Conservation (phyloP, 2,888 invertebrate genomes). For the Cybosia mesomella region DNA sequence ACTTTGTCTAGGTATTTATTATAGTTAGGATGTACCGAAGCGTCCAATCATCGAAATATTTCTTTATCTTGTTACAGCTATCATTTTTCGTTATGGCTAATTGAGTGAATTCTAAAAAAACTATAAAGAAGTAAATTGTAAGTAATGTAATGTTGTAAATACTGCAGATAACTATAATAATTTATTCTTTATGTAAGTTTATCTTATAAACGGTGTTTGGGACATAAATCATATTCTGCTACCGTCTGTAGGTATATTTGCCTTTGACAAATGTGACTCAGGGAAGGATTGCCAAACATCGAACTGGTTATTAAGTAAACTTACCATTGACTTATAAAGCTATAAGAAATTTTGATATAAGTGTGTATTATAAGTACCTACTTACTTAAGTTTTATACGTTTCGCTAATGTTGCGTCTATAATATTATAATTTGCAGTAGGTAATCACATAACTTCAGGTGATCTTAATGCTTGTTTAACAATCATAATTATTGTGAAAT, state of each 20-base stretch:
- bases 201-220: background rate
- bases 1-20: background rate
- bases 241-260: constrained; percentile 6
- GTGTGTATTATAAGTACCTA: background rate
- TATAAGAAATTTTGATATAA: background rate
- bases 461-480: too few species aligned
- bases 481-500: too few species aligned
- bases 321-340: background rate
- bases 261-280: constrained; percentile 13
- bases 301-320: constrained; percentile 15
- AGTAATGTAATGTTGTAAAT: too few species aligned
- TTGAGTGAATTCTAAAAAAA: too few species aligned
- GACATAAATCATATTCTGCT: background rate
- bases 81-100: too few species aligned
- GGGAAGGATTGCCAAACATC: constrained; percentile 8
- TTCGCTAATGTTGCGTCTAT: too few species aligned
- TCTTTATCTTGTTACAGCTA: too few species aligned
- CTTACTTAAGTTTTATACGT: background rate
- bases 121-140: too few species aligned
- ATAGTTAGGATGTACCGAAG: background rate
- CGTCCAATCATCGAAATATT: background rate
- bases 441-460: too few species aligned
- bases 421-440: too few species aligned
- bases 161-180: too few species aligned
- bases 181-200: background rate